These are phyloP conservation scores for Leptoclinus maculatus DNA, from an alignment of 2,797 vertebrate species.

Conservation along the genomic window DNA sequence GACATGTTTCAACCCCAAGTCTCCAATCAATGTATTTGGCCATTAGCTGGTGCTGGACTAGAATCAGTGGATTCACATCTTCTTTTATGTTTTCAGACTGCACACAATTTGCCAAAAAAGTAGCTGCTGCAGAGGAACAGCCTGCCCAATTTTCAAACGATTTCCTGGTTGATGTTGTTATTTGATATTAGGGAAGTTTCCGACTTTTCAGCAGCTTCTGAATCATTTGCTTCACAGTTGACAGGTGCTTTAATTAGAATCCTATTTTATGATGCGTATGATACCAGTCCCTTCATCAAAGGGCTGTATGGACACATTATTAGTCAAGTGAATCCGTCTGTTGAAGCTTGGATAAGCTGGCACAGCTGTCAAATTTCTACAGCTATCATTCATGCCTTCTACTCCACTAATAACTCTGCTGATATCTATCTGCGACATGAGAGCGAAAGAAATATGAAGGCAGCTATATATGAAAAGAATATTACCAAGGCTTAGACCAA, in stretches of 20 bases:
- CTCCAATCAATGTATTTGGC: neutral
- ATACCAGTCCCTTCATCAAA: slow-evolving; percentile 40
- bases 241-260: slow-evolving; percentile 47
- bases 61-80: neutral
- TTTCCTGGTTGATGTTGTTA: slow-evolving; percentile 1
- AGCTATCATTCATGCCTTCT: slow-evolving; percentile 28
- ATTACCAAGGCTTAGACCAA: slow-evolving; percentile 56
- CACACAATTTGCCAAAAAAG: neutral
- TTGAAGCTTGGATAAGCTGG: slow-evolving; percentile 14
- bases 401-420: slow-evolving; percentile 43
- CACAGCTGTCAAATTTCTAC: slow-evolving; percentile 34
- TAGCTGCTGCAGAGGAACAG: neutral
- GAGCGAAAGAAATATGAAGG: slow-evolving; percentile 43
- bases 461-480: slow-evolving; percentile 60
- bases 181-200: slow-evolving; percentile 10
- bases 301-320: slow-evolving; percentile 35
- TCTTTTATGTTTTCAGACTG: neutral
- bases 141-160: neutral
- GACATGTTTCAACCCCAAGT: neutral
- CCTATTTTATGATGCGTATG: slow-evolving; percentile 19
- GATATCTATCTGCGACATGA: slow-evolving; percentile 49
- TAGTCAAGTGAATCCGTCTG: slow-evolving; percentile 32
- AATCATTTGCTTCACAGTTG: slow-evolving; percentile 14
- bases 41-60: neutral
- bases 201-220: slow-evolving; percentile 7